phyloP scores from a whole-genome alignment of 2,113 vertebrate species.

The Fukomys damarensis region DNA sequence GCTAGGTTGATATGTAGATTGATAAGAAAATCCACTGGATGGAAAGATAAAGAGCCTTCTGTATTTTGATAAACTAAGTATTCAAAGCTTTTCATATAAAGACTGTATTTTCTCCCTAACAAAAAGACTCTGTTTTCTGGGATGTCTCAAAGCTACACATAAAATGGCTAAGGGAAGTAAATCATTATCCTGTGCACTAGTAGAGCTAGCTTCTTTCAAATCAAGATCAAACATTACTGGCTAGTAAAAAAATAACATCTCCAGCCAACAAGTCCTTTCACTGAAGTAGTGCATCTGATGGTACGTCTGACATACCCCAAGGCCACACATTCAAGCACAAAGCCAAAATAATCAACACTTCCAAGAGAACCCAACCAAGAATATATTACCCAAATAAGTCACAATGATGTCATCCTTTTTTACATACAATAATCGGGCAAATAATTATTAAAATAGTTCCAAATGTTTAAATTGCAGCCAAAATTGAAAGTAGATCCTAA shows the following conservation, averaged over 20 bases:
- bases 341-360: neutral
- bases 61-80: conserved; percentile 50
- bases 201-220: conserved; percentile 39
- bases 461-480: neutral
- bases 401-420: neutral
- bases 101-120: conserved; percentile 51
- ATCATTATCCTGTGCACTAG: conserved; percentile 35
- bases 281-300: neutral
- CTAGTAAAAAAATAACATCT: neutral
- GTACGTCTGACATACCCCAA: neutral
- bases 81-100: conserved; percentile 57
- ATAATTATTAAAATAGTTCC: neutral
- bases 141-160: conserved; percentile 46
- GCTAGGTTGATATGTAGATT: neutral
- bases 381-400: neutral
- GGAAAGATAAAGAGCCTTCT: conserved; percentile 54
- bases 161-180: conserved; percentile 51
- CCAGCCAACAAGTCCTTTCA: neutral
- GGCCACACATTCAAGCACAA: neutral
- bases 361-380: neutral
- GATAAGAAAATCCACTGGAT: conserved; percentile 8
- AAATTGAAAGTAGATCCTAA: neutral
- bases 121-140: conserved; percentile 65
- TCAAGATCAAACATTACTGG: conserved; percentile 17
- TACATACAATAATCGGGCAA: neutral